phyloP scores from a whole-genome alignment of 2,113 vertebrate species.

The Miniopterus natalensis region DNA sequence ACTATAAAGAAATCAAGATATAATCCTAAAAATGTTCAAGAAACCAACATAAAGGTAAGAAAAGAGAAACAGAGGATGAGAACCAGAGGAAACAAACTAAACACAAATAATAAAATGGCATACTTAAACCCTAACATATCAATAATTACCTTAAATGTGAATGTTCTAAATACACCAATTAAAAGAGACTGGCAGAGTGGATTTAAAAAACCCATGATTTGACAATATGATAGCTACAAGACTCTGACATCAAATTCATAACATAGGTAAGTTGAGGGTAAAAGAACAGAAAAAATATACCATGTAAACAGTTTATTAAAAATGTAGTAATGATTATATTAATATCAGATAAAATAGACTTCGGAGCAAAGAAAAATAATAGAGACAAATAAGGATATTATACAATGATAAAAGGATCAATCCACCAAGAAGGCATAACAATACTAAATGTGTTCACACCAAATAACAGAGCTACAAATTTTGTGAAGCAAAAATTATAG shows the following conservation, averaged over 20 bases:
- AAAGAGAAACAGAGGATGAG: background rate
- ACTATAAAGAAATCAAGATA: background rate
- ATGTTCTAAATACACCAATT: background rate
- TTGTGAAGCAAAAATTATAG: background rate
- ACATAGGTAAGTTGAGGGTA: background rate
- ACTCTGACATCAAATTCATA: background rate
- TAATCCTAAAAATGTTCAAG: conserved; percentile 39
- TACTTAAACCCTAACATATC: background rate
- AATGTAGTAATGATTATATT: background rate
- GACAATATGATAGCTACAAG: background rate
- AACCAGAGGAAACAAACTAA: conserved; percentile 11
- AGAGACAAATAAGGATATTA: background rate
- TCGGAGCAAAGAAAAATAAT: background rate
- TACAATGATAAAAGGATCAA: background rate
- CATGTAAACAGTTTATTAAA: background rate
- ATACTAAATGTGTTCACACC: background rate
- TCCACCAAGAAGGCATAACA: background rate
- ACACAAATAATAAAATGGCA: background rate
- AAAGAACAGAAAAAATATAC: conserved; percentile 7
- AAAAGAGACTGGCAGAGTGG: background rate
- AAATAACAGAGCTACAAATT: conserved; percentile 25
- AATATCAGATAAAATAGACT: background rate
- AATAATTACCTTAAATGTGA: background rate
- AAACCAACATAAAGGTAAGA: conserved; percentile 13
- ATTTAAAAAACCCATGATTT: background rate